Percentiles rank a stretch among this genome's conserved stretches.
These are phyloP conservation scores for Cerastis rubricosa DNA, from an alignment of 2,888 invertebrate species.

Conservation along the genomic window DNA sequence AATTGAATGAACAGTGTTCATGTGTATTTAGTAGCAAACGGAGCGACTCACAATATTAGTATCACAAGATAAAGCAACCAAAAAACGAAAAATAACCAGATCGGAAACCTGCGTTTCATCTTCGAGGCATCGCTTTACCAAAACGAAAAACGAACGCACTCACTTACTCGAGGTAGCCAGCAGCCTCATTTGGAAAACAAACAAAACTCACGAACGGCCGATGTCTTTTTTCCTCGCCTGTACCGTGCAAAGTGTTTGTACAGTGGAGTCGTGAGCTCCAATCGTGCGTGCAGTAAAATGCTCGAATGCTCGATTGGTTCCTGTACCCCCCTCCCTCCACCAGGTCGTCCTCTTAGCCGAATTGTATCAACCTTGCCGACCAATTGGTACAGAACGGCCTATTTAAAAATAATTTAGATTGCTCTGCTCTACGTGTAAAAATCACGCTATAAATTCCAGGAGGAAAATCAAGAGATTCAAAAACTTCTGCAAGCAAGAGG, in stretches of 20 bases:
- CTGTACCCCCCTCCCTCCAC: constrained; percentile 66
- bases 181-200: constrained; percentile 63
- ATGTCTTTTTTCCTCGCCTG: constrained; percentile 70
- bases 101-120: constrained; percentile 26
- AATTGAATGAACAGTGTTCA: constrained; percentile 1
- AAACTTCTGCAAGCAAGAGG: neutral
- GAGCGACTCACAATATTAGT: neutral
- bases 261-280: constrained; percentile 81
- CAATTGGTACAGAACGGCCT: constrained; percentile 62
- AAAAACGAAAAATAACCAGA: constrained; percentile 20
- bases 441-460: neutral
- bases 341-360: constrained; percentile 73
- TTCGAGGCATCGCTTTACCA: constrained; percentile 37
- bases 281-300: constrained; percentile 86
- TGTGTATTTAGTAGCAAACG: neutral
- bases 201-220: constrained; percentile 63
- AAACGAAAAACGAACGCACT: constrained; percentile 49
- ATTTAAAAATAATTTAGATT: constrained; percentile 52
- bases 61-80: neutral
- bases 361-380: constrained; percentile 68
- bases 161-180: constrained; percentile 48
- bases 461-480: neutral
- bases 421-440: neutral
- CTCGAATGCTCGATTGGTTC: constrained; percentile 79
- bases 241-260: constrained; percentile 76